Evolutionary conservation across 2,113 vertebrate genomes (phyloP).

Genomic region (Isurus oxyrinchus): DNA sequence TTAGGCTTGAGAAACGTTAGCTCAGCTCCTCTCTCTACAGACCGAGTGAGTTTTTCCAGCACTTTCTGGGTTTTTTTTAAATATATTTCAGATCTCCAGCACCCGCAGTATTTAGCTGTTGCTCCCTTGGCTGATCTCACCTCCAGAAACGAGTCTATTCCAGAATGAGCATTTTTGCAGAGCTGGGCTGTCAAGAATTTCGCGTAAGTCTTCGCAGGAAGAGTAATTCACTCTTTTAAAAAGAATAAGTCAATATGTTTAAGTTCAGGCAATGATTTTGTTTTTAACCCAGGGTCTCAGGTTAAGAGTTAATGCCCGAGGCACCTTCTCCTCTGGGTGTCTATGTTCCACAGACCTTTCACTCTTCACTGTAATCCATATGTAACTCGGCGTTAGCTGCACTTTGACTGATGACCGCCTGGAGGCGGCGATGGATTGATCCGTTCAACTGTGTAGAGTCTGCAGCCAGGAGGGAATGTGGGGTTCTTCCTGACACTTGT

Average conservation of each 20-base stretch:
- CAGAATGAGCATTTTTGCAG: background rate
- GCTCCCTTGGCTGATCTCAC: no score
- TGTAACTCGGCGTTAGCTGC: background rate
- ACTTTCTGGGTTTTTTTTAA: no score
- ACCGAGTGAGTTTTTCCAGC: no score
- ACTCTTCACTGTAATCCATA: background rate
- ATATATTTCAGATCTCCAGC: no score
- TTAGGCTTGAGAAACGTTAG: no score
- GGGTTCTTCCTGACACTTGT: background rate
- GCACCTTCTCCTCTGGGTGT: no score
- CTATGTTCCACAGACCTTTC: background rate
- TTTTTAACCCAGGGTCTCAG: no score
- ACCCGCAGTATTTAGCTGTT: no score
- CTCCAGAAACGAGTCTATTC: background rate
- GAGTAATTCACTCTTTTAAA: no score
- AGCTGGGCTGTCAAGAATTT: background rate
- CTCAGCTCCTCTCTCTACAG: no score
- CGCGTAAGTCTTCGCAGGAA: background rate
- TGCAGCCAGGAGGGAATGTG: background rate
- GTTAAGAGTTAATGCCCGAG: background rate
- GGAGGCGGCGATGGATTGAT: background rate
- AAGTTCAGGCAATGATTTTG: background rate
- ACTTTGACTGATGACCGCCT: no score
- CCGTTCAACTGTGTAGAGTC: background rate
- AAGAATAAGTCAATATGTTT: background rate